Evolutionary conservation across 1,140 invertebrate genomes (phyloP), one percentile per base, ranked within the genome.

Genomic region (Andrena cerasifolii): DNA sequence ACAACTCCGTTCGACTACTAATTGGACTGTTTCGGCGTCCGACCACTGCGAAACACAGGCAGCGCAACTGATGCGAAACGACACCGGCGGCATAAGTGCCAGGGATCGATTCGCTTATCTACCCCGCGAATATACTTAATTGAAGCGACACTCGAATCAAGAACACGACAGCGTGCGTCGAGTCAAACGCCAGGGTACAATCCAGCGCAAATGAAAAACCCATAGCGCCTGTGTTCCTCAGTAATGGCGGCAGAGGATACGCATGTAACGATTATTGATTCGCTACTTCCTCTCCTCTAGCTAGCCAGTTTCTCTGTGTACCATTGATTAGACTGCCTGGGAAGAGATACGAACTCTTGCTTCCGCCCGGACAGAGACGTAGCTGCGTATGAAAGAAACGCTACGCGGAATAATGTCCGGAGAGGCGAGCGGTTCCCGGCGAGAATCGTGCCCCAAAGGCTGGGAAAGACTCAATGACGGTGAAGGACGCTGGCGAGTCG

Each of bases 181-280:
- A 58, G 58, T 76, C 73, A 68, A 76, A 76, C 73, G 63, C 49
- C 26, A 53, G 63, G 26, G 33, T 36, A 65, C 65, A 68, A 76
- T 76, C 73, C 53, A 58, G 68, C 65, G 73, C 63, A 76, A 76
- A 76, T 76, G 63, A 68, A 76, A 76, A 76, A 68, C 73, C 73
- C 49, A 53, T 33, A 47, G 47, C 63, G 36, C 47, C 7, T 28
- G n/a, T 51, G 53, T 49, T 45, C 65, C 68, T 68, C 58, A 31
- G 40, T 40, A 58, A 59, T 47, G 40, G 21, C 14, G 33, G 43
- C 53, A 40, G 63, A 40, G 53, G 68, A 58, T 56, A 58, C 73
- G 53, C 65, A 26, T 36, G 28, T 47, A 53, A 76, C 56, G 73
- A 76, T 68, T 59, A 68, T 76, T 59, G 73, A 76, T 66, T 76